Base-by-base conservation (phyloP, 1,140 invertebrate species). In the Streblospio benedicti region DNA sequence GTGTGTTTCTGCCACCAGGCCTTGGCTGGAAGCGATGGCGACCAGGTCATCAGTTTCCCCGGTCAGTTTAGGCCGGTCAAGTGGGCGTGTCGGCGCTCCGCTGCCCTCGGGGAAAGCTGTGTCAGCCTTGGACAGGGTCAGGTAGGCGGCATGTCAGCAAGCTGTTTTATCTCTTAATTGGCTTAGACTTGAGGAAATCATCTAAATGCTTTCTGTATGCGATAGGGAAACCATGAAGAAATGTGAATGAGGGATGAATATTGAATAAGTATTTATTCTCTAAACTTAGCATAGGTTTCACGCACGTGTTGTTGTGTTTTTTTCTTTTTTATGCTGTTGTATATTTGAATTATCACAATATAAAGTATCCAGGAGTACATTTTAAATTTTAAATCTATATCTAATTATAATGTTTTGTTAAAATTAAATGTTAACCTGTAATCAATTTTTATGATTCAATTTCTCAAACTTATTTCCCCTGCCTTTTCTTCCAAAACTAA, bases 31-130 rank as follows among this genome's bases (percentile, higher is more conserved):
- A 6, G 52, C 65, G n/a, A 61, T 80, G 28, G 64, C 73, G 57
- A 75, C 69, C 45, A 83, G 59, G 77, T 78, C 2, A 82, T 83
- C 31, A 79, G 81, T 55, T 84, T 81, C 67, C 71, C 72, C 43
- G 83, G 82, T 12, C 70, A 76, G 33, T 83, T 83, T 73, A 76
- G 80, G 59, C 82, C 82, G 30, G 80, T 85, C 0, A 79, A 80
- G 61, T 82, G 83, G 81, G 75, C 73, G 41, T 85, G 84, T 68
- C 61, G 83, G 59, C 81, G 82, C 59, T 81, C 80, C 43, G 61
- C 86, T 45, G 73, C 79, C 9, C 83, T 73, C 68, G 85, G 85
- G 27, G 81, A 78, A 62, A 70, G 86, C 2, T 86, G 85, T 75
- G 81, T 83, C 27, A 70, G 85, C 57, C 79, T 78, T 71, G 85